Evolutionary conservation across 2,888 invertebrate species (phyloP).

Genomic region (Cephus pulcher): DNA sequence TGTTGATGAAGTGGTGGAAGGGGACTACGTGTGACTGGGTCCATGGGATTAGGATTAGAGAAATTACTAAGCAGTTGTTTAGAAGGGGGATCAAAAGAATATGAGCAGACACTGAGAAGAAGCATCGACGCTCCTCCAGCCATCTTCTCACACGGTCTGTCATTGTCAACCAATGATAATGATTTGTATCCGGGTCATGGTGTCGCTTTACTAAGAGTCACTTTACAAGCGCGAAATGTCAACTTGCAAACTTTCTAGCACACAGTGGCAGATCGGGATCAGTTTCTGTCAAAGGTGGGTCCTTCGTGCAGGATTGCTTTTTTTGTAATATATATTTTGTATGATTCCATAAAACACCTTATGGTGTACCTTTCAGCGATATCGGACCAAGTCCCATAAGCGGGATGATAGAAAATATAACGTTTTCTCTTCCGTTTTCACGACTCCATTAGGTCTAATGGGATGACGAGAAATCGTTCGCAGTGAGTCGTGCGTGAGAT

Average conservation of each 20-base stretch:
- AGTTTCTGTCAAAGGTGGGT: background rate
- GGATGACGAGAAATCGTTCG: constrained; percentile 35
- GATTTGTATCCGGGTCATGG: background rate
- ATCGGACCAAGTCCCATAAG: background rate
- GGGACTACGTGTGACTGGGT: background rate
- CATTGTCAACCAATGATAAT: background rate
- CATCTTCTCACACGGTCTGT: constrained; percentile 9
- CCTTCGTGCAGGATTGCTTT: background rate
- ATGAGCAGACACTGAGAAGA: background rate
- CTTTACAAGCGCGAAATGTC: background rate
- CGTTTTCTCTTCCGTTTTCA: constrained; percentile 30
- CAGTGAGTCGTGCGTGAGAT: constrained; percentile 5
- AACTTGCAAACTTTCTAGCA: background rate
- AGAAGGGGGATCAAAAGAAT: background rate
- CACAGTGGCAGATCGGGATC: background rate
- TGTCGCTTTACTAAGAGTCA: background rate
- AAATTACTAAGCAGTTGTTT: constrained; percentile 1
- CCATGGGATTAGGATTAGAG: constrained; percentile 9
- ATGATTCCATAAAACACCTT: background rate
- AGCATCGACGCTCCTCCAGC: background rate
- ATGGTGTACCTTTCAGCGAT: background rate
- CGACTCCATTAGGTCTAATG: constrained; percentile 32
- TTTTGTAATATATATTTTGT: background rate
- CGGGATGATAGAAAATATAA: constrained; percentile 25
- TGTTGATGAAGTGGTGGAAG: background rate